Evolutionary conservation across 2,888 invertebrate genomes (phyloP).

Genomic region (Spodoptera exigua): DNA sequence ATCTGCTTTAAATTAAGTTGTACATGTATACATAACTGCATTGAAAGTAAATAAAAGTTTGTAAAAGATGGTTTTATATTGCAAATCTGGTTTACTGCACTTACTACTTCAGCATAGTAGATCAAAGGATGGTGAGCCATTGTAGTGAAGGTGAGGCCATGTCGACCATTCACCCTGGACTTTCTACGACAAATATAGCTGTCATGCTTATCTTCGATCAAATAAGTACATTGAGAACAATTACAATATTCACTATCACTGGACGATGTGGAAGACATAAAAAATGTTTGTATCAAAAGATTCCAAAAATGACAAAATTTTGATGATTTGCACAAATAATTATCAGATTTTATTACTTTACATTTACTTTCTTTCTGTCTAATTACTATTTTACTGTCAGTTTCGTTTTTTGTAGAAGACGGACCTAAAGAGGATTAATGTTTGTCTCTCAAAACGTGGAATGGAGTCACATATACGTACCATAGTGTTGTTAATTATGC

Average conservation of each 20-base stretch:
- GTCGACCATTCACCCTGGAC: slow-evolving; percentile 23
- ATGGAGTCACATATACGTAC: too few species aligned
- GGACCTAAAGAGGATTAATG: not conserved
- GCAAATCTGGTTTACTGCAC: slow-evolving; percentile 35
- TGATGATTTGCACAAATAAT: slow-evolving; percentile 23
- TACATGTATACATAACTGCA: too few species aligned
- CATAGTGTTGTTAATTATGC: too few species aligned
- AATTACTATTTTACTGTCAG: slow-evolving; percentile 10
- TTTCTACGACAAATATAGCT: slow-evolving; percentile 17
- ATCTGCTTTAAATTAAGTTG: too few species aligned
- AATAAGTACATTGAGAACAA: slow-evolving; percentile 50
- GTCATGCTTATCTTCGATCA: slow-evolving; percentile 28
- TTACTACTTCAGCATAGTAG: slow-evolving; percentile 77
- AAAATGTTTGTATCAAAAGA: slow-evolving; percentile 18
- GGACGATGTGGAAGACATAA: slow-evolving; percentile 71
- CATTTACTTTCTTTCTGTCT: slow-evolving; percentile 24
- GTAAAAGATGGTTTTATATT: too few species aligned
- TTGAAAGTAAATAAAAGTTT: too few species aligned
- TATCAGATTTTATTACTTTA: not conserved
- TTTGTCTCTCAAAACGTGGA: too few species aligned
- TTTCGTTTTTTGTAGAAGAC: not conserved
- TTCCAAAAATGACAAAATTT: slow-evolving; percentile 21
- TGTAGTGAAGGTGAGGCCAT: slow-evolving; percentile 60
- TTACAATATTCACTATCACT: slow-evolving; percentile 63
- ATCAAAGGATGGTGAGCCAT: slow-evolving; percentile 74